Conservation (phyloP, 2,797 vertebrate species). For the Phrynocephalus forsythii region DNA sequence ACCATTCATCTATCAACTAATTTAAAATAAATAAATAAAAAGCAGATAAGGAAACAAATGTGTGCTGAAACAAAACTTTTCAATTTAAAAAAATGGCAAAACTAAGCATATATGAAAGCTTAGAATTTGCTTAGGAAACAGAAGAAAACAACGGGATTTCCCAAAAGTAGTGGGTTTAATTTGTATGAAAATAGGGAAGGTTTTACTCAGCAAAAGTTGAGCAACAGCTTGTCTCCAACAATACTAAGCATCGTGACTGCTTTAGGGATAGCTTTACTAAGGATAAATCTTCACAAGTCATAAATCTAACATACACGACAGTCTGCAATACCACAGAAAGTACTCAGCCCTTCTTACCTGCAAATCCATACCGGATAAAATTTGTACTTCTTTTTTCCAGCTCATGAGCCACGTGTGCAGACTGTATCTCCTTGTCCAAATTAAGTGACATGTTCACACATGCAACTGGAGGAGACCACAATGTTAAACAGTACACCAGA, state of each 20-base stretch:
- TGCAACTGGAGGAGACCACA: background rate
- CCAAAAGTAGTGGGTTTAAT: background rate
- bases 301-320: no score
- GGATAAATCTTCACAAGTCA: background rate
- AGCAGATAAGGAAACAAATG: background rate
- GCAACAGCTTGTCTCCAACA: background rate
- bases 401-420: fast-evolving
- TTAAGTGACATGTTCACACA: background rate
- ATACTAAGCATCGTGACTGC: no score
- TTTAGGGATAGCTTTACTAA: background rate
- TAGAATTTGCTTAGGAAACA: background rate
- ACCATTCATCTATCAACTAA: no score
- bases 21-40: no score
- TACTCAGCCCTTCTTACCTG: slow-evolving; percentile 18
- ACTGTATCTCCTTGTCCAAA: fast-evolving
- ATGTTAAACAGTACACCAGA: background rate
- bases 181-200: background rate
- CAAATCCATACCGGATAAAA: slow-evolving; percentile 47
- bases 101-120: background rate
- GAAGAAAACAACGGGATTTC: background rate
- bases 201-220: background rate
- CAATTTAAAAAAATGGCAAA: background rate
- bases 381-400: slow-evolving; percentile 32
- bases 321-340: background rate
- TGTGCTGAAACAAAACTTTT: background rate